phyloP scores from a whole-genome alignment of 2,888 invertebrate species.

The Pachliopta kotzebuea region DNA sequence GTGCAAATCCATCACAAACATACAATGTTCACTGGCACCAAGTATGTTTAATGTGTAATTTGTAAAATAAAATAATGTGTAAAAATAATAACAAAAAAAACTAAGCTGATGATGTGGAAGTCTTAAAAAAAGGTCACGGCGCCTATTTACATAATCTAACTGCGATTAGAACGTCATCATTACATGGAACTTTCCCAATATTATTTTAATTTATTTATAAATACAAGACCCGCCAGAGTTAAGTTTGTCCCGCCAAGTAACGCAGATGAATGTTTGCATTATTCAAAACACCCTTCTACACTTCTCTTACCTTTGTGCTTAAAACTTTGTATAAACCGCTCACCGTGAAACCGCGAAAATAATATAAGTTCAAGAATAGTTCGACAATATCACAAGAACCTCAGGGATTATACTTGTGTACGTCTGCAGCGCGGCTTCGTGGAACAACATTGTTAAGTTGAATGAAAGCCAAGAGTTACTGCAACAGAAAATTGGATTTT shows the following conservation, averaged over 20 bases:
- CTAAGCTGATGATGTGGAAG: neutral
- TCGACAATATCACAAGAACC: conserved; percentile 41
- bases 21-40: too few species aligned
- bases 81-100: too few species aligned
- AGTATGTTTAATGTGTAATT: too few species aligned
- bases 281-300: conserved; percentile 55
- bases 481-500: conserved; percentile 26
- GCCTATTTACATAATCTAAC: neutral
- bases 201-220: conserved; percentile 29
- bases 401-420: conserved; percentile 47
- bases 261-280: conserved; percentile 43
- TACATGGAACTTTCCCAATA: neutral
- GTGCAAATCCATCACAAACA: too few species aligned
- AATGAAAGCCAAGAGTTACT: conserved; percentile 29
- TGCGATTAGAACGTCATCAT: neutral
- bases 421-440: conserved; percentile 27
- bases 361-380: conserved; percentile 55
- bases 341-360: conserved; percentile 58
- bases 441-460: conserved; percentile 30
- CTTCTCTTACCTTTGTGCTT: conserved; percentile 63
- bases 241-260: conserved; percentile 30
- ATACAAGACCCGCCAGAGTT: conserved; percentile 23
- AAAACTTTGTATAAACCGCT: conserved; percentile 67
- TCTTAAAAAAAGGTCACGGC: neutral
- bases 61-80: too few species aligned